Evolutionary conservation across 2,113 vertebrate species (phyloP).

Genomic region (Mustela nigripes): DNA sequence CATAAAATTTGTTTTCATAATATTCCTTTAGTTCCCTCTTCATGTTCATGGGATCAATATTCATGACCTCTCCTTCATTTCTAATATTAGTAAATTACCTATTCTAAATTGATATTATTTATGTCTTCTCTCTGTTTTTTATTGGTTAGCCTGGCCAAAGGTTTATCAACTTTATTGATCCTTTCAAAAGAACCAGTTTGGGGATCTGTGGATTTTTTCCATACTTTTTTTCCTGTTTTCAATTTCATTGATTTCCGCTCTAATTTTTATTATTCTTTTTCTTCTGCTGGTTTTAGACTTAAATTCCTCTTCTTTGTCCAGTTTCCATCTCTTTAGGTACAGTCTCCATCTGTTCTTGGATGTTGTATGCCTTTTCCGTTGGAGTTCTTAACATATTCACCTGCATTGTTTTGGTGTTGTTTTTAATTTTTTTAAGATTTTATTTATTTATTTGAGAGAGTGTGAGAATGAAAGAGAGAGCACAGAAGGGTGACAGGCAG

Average conservation of each 20-base stretch:
- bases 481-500: too few relatives aligned
- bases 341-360: not conserved
- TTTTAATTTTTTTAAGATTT: too few relatives aligned
- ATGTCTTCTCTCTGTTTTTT: not conserved
- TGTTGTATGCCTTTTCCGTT: not conserved
- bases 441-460: too few relatives aligned
- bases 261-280: constrained; percentile 8
- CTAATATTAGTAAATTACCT: not conserved
- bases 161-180: not conserved
- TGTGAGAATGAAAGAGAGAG: too few relatives aligned
- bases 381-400: not conserved
- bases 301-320: not conserved
- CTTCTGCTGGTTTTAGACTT: constrained; percentile 31
- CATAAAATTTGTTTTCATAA: not conserved
- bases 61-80: not conserved
- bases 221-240: not conserved
- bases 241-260: not conserved
- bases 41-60: not conserved
- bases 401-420: too few relatives aligned
- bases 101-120: not conserved
- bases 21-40: not conserved
- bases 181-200: not conserved
- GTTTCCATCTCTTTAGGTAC: not conserved
- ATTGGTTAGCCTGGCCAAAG: not conserved
- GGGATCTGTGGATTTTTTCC: not conserved